Base-by-base conservation (phyloP, 2,797 vertebrate genomes). In the Emys orbicularis region DNA sequence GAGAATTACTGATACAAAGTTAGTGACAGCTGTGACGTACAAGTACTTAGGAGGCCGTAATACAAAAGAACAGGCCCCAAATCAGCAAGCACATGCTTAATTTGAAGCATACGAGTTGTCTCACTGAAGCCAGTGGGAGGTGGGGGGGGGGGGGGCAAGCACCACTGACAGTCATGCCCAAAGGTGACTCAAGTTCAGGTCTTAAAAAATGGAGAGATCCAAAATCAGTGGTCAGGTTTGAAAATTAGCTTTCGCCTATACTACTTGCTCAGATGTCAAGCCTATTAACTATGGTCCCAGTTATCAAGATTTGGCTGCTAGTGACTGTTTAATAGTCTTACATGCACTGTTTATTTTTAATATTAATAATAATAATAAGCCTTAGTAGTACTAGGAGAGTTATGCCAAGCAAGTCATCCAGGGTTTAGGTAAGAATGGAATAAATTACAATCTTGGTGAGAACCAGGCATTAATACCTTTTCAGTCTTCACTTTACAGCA, bases 381-480 rank as follows among this genome's bases (percentile, higher is more conserved):
- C 21, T 41, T 41, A 41, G 21, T 72, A 41, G 68, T 41, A 72
- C 10, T 72, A 37, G 68, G 18, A 72, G 68, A 72, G 37, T 94
- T 77, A 81, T 86, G 90, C 81, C 95, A 95, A 93, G 52, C 54
- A 86, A 95, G 44, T 44, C 90, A 94, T 61, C 87, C 83, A 0
- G 49, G 89, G 81, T 83, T 94, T 81, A 81, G 95, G 68, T 84
- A 50, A 81, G 89, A 95, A 76, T 79, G 79, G 95, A 83, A 85
- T 90, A 92, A 34, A 89, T 88, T 92, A 84, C 12, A 47, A 87
- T 79, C n/a, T 94, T 95, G 97, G 84, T 96, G 93, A 88, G 94
- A 96, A 72, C 90, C 77, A 94, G 94, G 85, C 77, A 49, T 37
- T 82, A 87, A 65, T 79, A 52, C 53, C 79, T 11, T 81, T 96